Conservation (phyloP, 1,140 invertebrate species). For the Ptiloglossa arizonensis region DNA sequence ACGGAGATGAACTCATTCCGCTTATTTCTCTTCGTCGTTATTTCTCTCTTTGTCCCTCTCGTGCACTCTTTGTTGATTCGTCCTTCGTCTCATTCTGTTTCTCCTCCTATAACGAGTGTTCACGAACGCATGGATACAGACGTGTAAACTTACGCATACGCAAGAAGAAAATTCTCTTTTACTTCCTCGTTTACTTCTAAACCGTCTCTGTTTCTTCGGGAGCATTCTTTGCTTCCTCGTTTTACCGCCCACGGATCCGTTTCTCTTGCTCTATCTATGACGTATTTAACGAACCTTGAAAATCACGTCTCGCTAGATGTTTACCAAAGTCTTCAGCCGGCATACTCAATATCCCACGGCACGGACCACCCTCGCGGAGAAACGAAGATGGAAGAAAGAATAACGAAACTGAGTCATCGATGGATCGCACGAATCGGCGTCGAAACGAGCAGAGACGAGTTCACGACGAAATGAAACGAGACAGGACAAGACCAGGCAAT, state of each 20-base stretch:
- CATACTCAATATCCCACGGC: background rate
- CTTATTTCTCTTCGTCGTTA: slow-evolving; percentile 53
- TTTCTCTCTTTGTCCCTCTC: slow-evolving; percentile 11
- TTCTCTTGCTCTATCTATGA: slow-evolving; percentile 59
- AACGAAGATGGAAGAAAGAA: background rate
- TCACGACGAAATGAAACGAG: too few species aligned
- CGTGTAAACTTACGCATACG: background rate
- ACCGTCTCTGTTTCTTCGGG: background rate
- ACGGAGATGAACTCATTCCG: slow-evolving; percentile 80
- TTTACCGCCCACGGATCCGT: slow-evolving; percentile 43
- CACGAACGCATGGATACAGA: background rate
- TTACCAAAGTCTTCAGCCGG: slow-evolving; percentile 56
- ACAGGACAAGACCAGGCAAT: too few species aligned
- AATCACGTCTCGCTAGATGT: slow-evolving; percentile 71
- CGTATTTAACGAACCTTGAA: slow-evolving; percentile 74
- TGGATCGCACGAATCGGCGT: background rate
- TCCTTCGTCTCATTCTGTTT: slow-evolving; percentile 15
- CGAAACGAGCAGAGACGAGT: background rate
- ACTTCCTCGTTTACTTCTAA: slow-evolving; percentile 7
- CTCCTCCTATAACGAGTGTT: background rate
- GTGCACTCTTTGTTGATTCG: slow-evolving; percentile 7
- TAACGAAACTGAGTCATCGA: slow-evolving; percentile 12
- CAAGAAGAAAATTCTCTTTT: slow-evolving; percentile 26
- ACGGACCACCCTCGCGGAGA: background rate
- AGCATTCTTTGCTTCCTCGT: slow-evolving; percentile 27